These are phyloP conservation scores for Meteorus colon DNA, from an alignment of 2,888 invertebrate species.

Conservation along the genomic window DNA sequence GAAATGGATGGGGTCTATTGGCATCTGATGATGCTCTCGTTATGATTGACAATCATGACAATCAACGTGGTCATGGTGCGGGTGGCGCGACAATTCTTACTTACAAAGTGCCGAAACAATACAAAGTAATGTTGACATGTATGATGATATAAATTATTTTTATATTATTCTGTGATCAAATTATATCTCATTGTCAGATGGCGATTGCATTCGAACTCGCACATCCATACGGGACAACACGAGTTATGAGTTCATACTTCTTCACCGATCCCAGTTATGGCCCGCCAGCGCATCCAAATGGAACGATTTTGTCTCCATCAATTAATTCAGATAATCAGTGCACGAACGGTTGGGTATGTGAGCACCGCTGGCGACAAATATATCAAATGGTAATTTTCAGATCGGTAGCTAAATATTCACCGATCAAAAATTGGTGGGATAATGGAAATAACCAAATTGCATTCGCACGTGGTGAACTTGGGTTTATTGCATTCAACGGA, in stretches of 20 bases:
- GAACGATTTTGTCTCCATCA: conserved; percentile 79
- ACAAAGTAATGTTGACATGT: conserved; percentile 74
- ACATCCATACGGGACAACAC: conserved; percentile 84
- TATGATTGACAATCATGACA: conserved; percentile 94
- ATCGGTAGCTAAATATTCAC: conserved; percentile 79
- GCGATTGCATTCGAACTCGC: conserved; percentile 92
- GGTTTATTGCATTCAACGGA: conserved; percentile 85
- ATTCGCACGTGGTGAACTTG: conserved; percentile 83
- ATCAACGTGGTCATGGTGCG: conserved; percentile 83
- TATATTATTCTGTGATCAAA: too few species aligned
- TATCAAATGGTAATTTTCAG: conserved; percentile 86
- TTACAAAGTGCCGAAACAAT: conserved; percentile 79
- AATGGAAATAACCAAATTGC: conserved; percentile 88
- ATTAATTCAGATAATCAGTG: conserved; percentile 81
- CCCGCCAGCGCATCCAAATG: conserved; percentile 81
- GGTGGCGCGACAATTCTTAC: conserved; percentile 78
- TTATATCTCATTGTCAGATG: conserved; percentile 75
- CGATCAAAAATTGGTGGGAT: conserved; percentile 85
- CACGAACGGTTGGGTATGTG: conserved; percentile 86
- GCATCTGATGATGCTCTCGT: conserved; percentile 79
- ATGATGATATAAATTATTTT: too few species aligned
- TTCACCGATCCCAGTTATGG: conserved; percentile 78
- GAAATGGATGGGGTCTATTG: conserved; percentile 81
- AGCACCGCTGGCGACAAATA: conserved; percentile 90
- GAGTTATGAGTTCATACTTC: conserved; percentile 89